phyloP scores from a whole-genome alignment of 2,888 invertebrate genomes.

The Cryptops parisi region DNA sequence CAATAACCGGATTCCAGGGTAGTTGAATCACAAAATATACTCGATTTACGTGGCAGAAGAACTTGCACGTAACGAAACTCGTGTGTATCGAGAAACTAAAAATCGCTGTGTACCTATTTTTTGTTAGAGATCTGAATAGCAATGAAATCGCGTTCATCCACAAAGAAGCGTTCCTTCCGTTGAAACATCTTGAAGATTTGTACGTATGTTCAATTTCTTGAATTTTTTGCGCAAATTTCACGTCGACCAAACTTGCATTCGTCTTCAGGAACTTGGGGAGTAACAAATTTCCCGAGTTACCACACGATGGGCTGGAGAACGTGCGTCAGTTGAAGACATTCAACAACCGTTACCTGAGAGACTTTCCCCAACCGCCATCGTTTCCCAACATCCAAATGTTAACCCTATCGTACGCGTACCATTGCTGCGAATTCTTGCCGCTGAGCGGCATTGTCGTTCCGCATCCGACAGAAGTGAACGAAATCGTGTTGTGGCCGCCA shows the following conservation, averaged over 20 bases:
- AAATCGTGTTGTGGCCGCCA: conserved; percentile 46
- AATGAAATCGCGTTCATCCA: conserved; percentile 73
- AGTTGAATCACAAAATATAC: too few relatives aligned
- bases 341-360: conserved; percentile 72
- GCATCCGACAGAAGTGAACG: conserved; percentile 36
- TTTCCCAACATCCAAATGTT: conserved; percentile 76
- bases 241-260: too few relatives aligned
- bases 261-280: conserved; percentile 77
- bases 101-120: background rate
- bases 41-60: too few relatives aligned
- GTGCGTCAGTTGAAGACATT: conserved; percentile 77
- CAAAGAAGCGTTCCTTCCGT: conserved; percentile 63
- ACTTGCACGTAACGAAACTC: too few relatives aligned
- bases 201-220: conserved; percentile 40
- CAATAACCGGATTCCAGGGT: too few relatives aligned
- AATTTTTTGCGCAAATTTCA: too few relatives aligned
- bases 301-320: conserved; percentile 61
- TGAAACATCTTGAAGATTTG: conserved; percentile 69
- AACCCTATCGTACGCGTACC: conserved; percentile 84
- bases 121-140: conserved; percentile 65
- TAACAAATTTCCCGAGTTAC: conserved; percentile 69
- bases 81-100: too few relatives aligned
- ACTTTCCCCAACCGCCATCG: conserved; percentile 71
- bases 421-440: conserved; percentile 74
- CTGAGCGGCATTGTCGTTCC: conserved; percentile 28